These are phyloP conservation scores for Leptodirus hochenwartii DNA, from an alignment of 2,888 invertebrate genomes.

Conservation along the genomic window DNA sequence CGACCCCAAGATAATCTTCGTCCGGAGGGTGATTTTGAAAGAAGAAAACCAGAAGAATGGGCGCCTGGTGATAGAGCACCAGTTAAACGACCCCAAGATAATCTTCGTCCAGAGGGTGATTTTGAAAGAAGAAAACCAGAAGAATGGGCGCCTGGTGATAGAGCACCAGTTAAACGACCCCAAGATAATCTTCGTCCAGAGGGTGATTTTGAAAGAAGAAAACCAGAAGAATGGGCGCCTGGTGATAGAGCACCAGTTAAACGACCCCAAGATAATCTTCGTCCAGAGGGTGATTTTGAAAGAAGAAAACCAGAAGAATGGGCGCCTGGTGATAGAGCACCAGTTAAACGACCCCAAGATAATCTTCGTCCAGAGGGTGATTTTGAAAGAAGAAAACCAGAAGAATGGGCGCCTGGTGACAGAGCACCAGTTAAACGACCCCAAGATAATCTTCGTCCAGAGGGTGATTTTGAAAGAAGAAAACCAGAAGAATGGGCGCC, in stretches of 20 bases:
- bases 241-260: constrained; percentile 27
- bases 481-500: constrained; percentile 25
- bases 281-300: constrained; percentile 32
- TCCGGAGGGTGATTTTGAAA: constrained; percentile 36
- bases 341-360: constrained; percentile 26
- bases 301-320: constrained; percentile 20
- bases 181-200: constrained; percentile 32
- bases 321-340: constrained; percentile 27
- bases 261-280: constrained; percentile 27
- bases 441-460: constrained; percentile 28
- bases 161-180: constrained; percentile 29
- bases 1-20: constrained; percentile 28
- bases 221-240: constrained; percentile 22
- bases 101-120: constrained; percentile 31
- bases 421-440: constrained; percentile 25
- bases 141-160: constrained; percentile 27
- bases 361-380: constrained; percentile 33
- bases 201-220: constrained; percentile 35
- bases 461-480: constrained; percentile 30
- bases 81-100: constrained; percentile 39
- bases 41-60: constrained; percentile 27
- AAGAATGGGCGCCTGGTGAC: constrained; percentile 30
- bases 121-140: constrained; percentile 19
- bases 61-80: constrained; percentile 31
- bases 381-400: constrained; percentile 27